Evolutionary conservation across 1,140 invertebrate genomes (phyloP).

Genomic region (Pogonus chalceus): DNA sequence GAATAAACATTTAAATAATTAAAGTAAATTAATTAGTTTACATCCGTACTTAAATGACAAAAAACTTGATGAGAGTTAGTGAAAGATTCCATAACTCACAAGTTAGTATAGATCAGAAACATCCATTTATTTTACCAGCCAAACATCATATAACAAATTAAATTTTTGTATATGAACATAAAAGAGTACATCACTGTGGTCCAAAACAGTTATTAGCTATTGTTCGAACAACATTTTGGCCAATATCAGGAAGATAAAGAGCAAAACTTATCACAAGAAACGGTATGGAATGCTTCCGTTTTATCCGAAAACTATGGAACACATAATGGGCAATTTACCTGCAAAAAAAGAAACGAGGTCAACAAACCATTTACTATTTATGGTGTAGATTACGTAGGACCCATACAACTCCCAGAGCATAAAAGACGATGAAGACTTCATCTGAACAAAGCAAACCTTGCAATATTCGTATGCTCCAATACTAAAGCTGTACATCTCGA

Average conservation of each 20-base stretch:
- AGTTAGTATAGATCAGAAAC: slow-evolving; percentile 16
- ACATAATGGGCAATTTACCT: not conserved
- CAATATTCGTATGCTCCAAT: slow-evolving; percentile 14
- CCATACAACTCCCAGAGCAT: slow-evolving; percentile 19
- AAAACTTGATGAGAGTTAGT: slow-evolving; percentile 20
- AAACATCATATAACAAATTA: slow-evolving; percentile 17
- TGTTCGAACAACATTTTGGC: slow-evolving; percentile 22
- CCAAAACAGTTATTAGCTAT: slow-evolving; percentile 15
- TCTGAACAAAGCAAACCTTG: slow-evolving; percentile 23
- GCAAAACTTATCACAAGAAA: too few species aligned
- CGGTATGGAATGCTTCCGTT: too few species aligned
- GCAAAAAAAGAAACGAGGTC: not conserved
- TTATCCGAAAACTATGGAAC: too few species aligned
- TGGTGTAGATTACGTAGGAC: too few species aligned
- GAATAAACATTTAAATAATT: slow-evolving; percentile 5
- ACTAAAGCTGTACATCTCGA: slow-evolving; percentile 28
- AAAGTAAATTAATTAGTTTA: slow-evolving; percentile 12
- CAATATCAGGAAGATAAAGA: slow-evolving; percentile 13
- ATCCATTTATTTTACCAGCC: slow-evolving; percentile 24
- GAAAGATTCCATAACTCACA: slow-evolving; percentile 21
- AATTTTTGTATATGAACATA: slow-evolving; percentile 20
- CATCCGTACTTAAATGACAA: slow-evolving; percentile 22
- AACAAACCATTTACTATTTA: too few species aligned
- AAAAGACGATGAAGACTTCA: slow-evolving; percentile 19
- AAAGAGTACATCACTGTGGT: slow-evolving; percentile 19